Percentiles rank a stretch among this genome's conserved stretches.
These are phyloP conservation scores for Albula goreensis DNA, from an alignment of 2,113 vertebrate genomes.

Conservation along the genomic window DNA sequence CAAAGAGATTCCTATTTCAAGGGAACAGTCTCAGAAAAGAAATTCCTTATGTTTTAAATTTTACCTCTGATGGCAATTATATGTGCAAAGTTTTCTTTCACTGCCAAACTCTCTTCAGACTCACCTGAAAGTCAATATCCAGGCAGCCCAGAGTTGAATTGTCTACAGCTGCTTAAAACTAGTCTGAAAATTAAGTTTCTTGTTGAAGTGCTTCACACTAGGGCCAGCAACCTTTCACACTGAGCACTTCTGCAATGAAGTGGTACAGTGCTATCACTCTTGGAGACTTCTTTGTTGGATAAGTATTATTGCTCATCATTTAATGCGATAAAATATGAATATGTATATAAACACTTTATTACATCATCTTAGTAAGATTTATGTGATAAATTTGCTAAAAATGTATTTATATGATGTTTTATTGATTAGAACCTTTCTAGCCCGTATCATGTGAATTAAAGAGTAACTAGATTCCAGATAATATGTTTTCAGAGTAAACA, in stretches of 20 bases:
- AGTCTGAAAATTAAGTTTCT: no score
- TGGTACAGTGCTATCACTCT: no score
- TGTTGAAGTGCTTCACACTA: no score
- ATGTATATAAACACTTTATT: not conserved
- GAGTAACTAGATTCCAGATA: conserved; percentile 26
- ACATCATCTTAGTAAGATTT: not conserved
- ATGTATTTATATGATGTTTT: not conserved
- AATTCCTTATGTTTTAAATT: not conserved
- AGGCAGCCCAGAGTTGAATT: not conserved
- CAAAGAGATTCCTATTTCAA: no score
- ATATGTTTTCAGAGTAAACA: conserved; percentile 18
- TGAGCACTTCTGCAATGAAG: no score
- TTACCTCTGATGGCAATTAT: not conserved
- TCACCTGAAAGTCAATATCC: not conserved
- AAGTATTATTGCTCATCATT: not conserved
- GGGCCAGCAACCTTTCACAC: no score
- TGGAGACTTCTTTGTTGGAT: no score
- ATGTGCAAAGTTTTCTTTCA: not conserved
- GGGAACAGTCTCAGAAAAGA: no score
- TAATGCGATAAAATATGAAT: not conserved
- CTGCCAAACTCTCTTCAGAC: not conserved
- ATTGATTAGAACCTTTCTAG: conserved; percentile 3
- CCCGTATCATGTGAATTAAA: conserved; percentile 25
- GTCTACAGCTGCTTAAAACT: no score
- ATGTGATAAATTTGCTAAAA: not conserved